Evolutionary conservation across 2,797 vertebrate species (phyloP), one percentile per base, ranked within the genome.

Genomic region (Tinamus major): DNA sequence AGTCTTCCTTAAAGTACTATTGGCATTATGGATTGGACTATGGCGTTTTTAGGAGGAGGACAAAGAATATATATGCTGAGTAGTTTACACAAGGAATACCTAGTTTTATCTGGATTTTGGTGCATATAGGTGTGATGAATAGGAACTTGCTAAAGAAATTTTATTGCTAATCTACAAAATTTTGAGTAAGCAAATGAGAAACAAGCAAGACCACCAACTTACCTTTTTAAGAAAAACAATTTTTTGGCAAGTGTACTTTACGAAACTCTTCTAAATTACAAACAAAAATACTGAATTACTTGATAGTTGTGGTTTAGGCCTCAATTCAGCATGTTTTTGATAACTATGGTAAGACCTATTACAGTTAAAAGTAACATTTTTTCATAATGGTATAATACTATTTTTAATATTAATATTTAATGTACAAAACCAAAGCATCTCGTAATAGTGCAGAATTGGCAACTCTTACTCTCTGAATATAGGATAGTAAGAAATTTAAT

Each of bases 1-100:
- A 13, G 42, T 90, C 79, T 26, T 65, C 83, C 29, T 69, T 33
- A 9, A 82, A 82, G 33, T 27, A 27, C 18, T 55, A 0, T 35
- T 89, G 64, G 26, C 46, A 37, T 79, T 0, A 26, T 68, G 42
- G 69, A 16, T 53, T 77, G 35, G 39, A 79, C n/a, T 56, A 20
- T 12, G 56, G 19, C 82, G 2, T 62, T 71, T 39, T 13, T 3
- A 37, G 5, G 14, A 7, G 9, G 6, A 6, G 17, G 7, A 29
- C 23, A 55, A 46, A 79, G 19, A 70, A 70, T 11, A 27, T 1
- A 0, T 4, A 1, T 14, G 4, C 44, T 3, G 6, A 81, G 12
- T n/a, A 81, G 15, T 76, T 87, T 27, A 48, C 64, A 26, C 16
- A 82, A 61, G 29, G 19, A 56, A 56, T n/a, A 56, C 13, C 51